Evolutionary conservation across 35 echinoderm and acorn worm genomes (phyloP).

Genomic region (Apostichopus japonicus): DNA sequence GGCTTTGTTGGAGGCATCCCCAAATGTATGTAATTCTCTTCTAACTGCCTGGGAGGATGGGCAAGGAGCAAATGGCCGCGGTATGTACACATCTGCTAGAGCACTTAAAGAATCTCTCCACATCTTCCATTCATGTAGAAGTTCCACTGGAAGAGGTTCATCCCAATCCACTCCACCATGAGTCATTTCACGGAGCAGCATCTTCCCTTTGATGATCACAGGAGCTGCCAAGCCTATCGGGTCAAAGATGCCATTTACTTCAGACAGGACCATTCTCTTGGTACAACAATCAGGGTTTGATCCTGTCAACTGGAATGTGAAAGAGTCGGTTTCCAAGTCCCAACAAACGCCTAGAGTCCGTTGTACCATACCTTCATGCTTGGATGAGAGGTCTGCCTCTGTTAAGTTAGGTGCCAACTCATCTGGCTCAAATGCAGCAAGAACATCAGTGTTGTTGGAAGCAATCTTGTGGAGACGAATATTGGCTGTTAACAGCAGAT

Average conservation of each 20-base stretch:
- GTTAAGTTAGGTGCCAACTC: slow-evolving; percentile 49
- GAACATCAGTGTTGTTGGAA: slow-evolving; percentile 45
- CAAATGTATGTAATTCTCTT: slow-evolving; percentile 52
- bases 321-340: slow-evolving; percentile 39
- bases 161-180: slow-evolving; percentile 53
- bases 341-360: slow-evolving; percentile 57
- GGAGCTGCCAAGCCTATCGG: slow-evolving; percentile 55
- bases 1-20: slow-evolving; percentile 64
- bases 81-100: slow-evolving; percentile 22
- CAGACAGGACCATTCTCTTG: slow-evolving; percentile 42
- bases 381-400: slow-evolving; percentile 45
- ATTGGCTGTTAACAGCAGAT: slow-evolving; percentile 62
- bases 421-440: slow-evolving; percentile 54
- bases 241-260: slow-evolving; percentile 57
- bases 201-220: slow-evolving; percentile 60
- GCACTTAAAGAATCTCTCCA: slow-evolving; percentile 51
- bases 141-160: slow-evolving; percentile 29
- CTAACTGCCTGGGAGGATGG: not conserved
- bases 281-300: not conserved
- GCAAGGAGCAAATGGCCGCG: slow-evolving; percentile 16
- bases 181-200: slow-evolving; percentile 44
- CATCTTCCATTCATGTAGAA: slow-evolving; percentile 33
- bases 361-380: slow-evolving; percentile 31
- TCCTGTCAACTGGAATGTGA: slow-evolving; percentile 43
- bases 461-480: slow-evolving; percentile 62